Conservation (phyloP, 2,113 vertebrate genomes). For the Caloenas nicobarica region DNA sequence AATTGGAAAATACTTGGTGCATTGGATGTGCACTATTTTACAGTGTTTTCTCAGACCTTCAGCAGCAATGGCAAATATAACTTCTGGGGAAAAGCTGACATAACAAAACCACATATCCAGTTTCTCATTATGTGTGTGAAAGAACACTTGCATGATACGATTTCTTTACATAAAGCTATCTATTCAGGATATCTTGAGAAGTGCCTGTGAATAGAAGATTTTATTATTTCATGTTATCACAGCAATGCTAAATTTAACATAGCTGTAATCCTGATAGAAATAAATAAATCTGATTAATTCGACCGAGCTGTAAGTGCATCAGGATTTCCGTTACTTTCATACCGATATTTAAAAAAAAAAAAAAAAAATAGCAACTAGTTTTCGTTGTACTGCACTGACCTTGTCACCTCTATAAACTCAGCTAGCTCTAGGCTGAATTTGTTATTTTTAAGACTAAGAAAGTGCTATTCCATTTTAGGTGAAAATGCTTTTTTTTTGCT, state of each 20-base stretch:
- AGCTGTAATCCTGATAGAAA: not conserved
- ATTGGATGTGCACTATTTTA: not conserved
- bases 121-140: not conserved
- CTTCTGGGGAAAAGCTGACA: not conserved
- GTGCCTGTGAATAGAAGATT: not conserved
- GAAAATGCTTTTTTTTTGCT: not conserved
- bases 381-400: not conserved
- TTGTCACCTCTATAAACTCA: not conserved
- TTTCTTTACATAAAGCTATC: not conserved
- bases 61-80: not conserved
- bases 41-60: not conserved
- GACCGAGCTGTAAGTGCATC: not conserved
- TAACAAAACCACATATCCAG: not conserved
- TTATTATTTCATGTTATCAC: not conserved
- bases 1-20: not conserved
- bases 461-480: not conserved
- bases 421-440: not conserved
- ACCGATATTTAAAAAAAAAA: not conserved
- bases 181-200: not conserved
- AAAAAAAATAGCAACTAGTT: not conserved
- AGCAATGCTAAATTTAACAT: not conserved
- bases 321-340: not conserved
- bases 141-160: not conserved
- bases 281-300: constrained; percentile 11
- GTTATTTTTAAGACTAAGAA: not conserved